Evolutionary conservation across 2,797 vertebrate genomes (phyloP).

Genomic region (Mormyrus proboscirostris): DNA sequence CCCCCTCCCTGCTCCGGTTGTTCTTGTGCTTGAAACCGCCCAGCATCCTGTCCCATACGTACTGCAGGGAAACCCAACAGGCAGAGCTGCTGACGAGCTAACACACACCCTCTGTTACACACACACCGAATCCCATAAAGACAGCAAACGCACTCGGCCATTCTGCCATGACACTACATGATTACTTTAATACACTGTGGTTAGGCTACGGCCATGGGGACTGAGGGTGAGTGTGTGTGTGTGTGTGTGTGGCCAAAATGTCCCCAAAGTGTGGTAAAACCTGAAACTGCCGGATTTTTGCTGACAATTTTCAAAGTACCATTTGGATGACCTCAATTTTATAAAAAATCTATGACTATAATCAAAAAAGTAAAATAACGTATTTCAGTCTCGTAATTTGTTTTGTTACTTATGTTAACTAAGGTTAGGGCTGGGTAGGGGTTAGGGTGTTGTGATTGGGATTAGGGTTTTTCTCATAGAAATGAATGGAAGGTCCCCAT

Average conservation of each 20-base stretch:
- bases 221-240: not conserved
- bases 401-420: not conserved
- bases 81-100: not conserved
- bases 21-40: conserved; percentile 99
- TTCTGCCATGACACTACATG: not conserved
- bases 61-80: conserved; percentile 57
- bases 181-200: not conserved
- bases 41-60: conserved; percentile 93
- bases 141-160: not conserved
- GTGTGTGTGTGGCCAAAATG: not conserved
- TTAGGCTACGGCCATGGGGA: not conserved
- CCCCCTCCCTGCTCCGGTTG: conserved; percentile 92
- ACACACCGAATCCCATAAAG: not conserved
- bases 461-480: not conserved
- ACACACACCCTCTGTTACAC: not conserved
- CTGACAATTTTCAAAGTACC: not conserved
- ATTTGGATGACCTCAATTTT: not conserved
- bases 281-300: not conserved
- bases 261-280: not conserved
- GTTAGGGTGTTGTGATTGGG: not conserved
- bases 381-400: not conserved
- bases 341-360: not conserved
- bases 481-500: not conserved
- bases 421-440: not conserved
- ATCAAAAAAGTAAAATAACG: too few relatives aligned